Evolutionary conservation across 2,797 vertebrate species (phyloP).

Genomic region (Sorex maritimensis): DNA sequence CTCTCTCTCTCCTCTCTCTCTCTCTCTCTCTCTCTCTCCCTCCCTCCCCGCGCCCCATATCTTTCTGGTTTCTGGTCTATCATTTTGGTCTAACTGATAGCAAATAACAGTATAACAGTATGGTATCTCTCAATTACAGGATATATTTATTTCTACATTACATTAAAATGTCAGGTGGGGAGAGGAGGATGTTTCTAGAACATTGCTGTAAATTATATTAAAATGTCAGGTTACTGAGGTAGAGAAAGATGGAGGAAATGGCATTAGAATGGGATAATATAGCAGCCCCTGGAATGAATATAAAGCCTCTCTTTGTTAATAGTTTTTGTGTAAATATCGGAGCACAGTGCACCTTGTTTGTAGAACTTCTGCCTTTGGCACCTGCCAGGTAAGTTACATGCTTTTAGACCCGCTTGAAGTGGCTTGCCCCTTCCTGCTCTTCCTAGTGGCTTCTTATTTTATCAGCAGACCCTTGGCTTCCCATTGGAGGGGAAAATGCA

Average conservation of each 20-base stretch:
- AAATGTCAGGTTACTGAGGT: not conserved
- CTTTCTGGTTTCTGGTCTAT: not conserved
- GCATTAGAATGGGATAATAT: not conserved
- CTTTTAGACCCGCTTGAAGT: not conserved
- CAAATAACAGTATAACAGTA: not conserved
- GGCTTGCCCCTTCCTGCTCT: not conserved
- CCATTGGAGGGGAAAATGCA: not conserved
- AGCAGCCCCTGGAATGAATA: not conserved
- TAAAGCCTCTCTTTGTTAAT: not conserved
- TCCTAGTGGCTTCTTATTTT: not conserved
- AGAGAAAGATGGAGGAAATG: not conserved
- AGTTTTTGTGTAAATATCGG: not conserved
- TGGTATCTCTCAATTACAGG: conserved; percentile 38
- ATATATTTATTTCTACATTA: conserved; percentile 38
- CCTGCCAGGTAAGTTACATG: not conserved
- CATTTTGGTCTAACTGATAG: conserved; percentile 19
- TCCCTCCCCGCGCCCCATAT: not conserved
- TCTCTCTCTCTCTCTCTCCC: conserved; percentile 58
- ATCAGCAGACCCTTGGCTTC: conserved; percentile 23
- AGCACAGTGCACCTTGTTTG: not conserved
- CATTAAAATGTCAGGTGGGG: not conserved
- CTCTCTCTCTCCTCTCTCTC: not conserved
- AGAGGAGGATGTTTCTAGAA: not conserved
- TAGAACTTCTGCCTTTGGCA: not conserved
- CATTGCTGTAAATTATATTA: not conserved